Conservation (phyloP, 2,113 vertebrate species). For the Morone saxatilis region DNA sequence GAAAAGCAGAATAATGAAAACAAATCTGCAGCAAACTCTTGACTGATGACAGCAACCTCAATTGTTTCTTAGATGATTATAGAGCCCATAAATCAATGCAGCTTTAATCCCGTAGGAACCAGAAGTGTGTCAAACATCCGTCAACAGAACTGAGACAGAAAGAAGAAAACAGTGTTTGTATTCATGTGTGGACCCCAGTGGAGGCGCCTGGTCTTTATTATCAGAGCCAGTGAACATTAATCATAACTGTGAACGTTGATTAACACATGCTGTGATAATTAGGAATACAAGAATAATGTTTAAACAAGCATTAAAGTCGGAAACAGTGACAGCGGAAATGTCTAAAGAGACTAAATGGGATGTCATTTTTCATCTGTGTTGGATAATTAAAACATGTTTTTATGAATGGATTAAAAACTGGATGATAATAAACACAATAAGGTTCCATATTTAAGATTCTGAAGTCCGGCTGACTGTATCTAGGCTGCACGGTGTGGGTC, state of each 20-base stretch:
- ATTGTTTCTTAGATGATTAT: background rate
- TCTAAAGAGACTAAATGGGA: background rate
- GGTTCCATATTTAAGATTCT: no score
- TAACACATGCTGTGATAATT: background rate
- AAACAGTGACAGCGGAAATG: background rate
- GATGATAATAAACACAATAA: background rate
- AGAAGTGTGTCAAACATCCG: background rate
- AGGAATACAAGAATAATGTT: background rate
- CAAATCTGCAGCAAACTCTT: slow-evolving; percentile 11
- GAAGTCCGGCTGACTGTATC: no score
- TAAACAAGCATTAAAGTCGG: background rate
- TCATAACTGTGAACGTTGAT: background rate
- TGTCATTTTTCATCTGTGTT: background rate
- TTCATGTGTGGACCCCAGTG: no score
- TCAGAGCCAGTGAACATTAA: background rate
- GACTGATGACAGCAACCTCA: slow-evolving; percentile 1
- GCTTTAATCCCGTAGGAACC: background rate
- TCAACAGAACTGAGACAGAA: background rate
- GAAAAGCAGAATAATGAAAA: slow-evolving; percentile 11
- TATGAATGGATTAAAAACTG: background rate
- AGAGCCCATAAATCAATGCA: background rate
- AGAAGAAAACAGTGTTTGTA: background rate
- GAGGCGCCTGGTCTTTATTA: background rate
- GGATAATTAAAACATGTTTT: background rate
- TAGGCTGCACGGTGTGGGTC: no score